Percentiles rank a stretch among this genome's conserved stretches.
Conservation (phyloP, 2,113 vertebrate species). For the Gulo gulo region DNA sequence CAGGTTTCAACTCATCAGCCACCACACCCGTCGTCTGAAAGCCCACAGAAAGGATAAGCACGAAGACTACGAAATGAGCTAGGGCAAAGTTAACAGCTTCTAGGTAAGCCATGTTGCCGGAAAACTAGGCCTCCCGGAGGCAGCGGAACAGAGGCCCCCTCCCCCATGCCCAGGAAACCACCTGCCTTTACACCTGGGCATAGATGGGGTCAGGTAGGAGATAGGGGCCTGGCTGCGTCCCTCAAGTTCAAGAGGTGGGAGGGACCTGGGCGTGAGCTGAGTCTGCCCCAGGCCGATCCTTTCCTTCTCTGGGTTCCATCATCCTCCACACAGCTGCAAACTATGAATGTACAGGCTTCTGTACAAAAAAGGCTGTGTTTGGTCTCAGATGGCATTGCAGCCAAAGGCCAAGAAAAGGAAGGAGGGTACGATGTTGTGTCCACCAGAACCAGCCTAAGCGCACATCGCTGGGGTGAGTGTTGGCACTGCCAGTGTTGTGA, state of each 20-base stretch:
- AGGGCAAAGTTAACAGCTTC: conserved; percentile 24
- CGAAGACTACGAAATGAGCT: not conserved
- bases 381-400: not conserved
- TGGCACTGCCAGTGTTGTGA: not conserved
- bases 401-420: not conserved
- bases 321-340: not conserved
- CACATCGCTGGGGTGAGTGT: too few relatives aligned
- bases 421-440: not conserved
- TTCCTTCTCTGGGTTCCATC: not conserved
- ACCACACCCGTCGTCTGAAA: conserved; percentile 50
- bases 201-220: not conserved
- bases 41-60: conserved; percentile 10
- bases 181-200: not conserved
- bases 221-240: not conserved
- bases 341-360: not conserved
- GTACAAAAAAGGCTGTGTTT: not conserved
- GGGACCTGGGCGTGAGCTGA: not conserved
- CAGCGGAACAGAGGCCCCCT: not conserved
- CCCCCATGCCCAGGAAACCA: not conserved
- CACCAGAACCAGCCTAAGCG: not conserved
- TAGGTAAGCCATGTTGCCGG: not conserved
- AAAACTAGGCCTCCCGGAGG: not conserved
- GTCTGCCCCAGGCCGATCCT: not conserved
- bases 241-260: not conserved
- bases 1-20: conserved; percentile 67